Evolutionary conservation across 2,888 invertebrate genomes (phyloP), one percentile per base, ranked within the genome.

Genomic region (Didymodactylos carnosus): DNA sequence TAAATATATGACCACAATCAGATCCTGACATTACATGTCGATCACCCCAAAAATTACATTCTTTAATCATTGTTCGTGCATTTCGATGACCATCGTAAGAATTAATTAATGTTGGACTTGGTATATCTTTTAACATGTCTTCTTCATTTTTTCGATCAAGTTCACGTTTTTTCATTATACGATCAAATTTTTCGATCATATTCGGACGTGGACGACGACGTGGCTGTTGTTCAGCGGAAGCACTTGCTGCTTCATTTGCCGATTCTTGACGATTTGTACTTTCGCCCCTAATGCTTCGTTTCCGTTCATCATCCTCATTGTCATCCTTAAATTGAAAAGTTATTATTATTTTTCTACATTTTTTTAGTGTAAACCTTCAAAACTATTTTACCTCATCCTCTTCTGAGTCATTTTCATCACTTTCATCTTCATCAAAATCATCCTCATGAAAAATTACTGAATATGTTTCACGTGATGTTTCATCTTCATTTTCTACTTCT

Each of bases 1-100:
- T 86, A 80, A 91, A 91, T 19, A 91, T 88, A 80, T 91, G 90
- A 23, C 73, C 91, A 82, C 91, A 91, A 83, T 91, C 91, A 19
- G 90, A 90, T n/a, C 91, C 91, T 35, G 90, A 90, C 88, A 91
- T 88, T 19, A 91, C 88, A 83, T 87, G 89, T 78, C 88, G 85
- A 78, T 88, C 86, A 69, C 91, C 91, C 90, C 90, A 91, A 83
- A 91, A 91, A 75, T 88, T 88, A 6, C 90, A 89, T 81, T 91
- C 90, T 82, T 91, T 91, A 76, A 91, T 91, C 90, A 88, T 83
- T 23, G 97, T 98, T 41, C 94, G 94, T n/a, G 92, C 93, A 84
- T 97, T 97, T 81, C 94, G 93, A 83, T 94, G 94, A 0, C 97
- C 97, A 77, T 92, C 88, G 85, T 90, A 94, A 77, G 71, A 75